Base-by-base conservation (phyloP, 2,888 invertebrate species). In the Chaetoderma sp. region DNA sequence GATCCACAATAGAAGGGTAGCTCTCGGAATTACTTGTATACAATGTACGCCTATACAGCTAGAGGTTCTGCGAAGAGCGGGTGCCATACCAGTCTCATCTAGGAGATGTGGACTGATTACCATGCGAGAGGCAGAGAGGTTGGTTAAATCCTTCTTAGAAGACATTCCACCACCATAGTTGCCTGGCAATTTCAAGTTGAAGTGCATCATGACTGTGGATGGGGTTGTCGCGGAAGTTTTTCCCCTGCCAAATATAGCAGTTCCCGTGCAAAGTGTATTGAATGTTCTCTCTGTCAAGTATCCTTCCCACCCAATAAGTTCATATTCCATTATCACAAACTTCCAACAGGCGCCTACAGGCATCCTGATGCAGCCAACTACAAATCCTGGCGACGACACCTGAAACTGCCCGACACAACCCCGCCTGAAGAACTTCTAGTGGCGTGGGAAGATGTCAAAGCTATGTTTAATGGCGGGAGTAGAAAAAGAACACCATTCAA, bases 311-410 rank as follows among this genome's bases (percentile, higher is more conserved):
- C 97, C 2, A 98, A 98, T 87, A 98, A 98, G 86, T 98, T 98
- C 88, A 97, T 98, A 78, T 98, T 98, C 86, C 97, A 98, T 85
- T 97, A 96, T 0, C 97, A 98, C 85, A 68, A 74, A 56, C 90
- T 93, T 5, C 66, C 68, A 4, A 52, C 52, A 16, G 42, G 54
- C 36, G 42, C 54, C 3, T 97, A 95, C 88, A 91, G 95, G 2
- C 96, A 97, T 82, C 97, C 96, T 2, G 96, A 97, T 83, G 96
- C 97, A 8, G 96, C 97, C n/a, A 98, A 98, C 88, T 97, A 97
- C 86, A 97, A 97, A 87, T 96, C 96, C 0, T 97, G 97, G 97
- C 89, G 97, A 59, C 90, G 97, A 10, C 97, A 98, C 86, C 94
- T 98, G 92, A 92, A 93, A 79, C 90, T 97, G 59, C 65, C 66